A percentile compares a stretch with the other conserved stretches of the same genome.
These are phyloP conservation scores for Orbicella faveolata DNA, from an alignment of 64 coral and sea anemone genomes.

Conservation along the genomic window DNA sequence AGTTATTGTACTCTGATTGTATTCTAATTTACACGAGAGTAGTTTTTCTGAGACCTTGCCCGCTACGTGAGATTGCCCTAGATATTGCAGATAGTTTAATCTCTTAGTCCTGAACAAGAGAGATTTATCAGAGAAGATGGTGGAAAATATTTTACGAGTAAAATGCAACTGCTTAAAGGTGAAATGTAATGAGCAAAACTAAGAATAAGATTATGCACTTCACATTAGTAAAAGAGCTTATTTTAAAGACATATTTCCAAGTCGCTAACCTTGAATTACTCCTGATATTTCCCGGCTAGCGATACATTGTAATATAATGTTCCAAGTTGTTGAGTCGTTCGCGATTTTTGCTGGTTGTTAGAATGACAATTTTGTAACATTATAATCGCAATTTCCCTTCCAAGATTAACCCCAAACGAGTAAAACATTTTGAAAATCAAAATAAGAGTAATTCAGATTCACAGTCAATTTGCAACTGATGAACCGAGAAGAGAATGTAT, in stretches of 20 bases:
- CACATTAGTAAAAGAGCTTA: too few relatives aligned
- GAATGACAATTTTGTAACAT: too few relatives aligned
- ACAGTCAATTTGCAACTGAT: background rate
- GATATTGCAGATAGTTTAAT: background rate
- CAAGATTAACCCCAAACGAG: background rate
- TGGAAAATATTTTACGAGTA: background rate
- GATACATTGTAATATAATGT: too few relatives aligned
- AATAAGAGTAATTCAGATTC: background rate
- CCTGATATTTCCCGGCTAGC: too few relatives aligned
- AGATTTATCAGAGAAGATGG: background rate
- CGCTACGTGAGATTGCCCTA: background rate
- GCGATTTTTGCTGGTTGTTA: too few relatives aligned
- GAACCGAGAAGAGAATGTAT: background rate
- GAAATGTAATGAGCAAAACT: background rate
- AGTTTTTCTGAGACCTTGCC: background rate
- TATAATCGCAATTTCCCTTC: too few relatives aligned
- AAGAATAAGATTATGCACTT: background rate
- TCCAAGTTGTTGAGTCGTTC: too few relatives aligned
- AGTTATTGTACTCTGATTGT: constrained; percentile 6
- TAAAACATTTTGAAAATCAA: background rate
- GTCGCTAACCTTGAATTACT: too few relatives aligned
- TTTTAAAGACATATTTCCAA: too few relatives aligned
- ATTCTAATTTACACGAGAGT: background rate
- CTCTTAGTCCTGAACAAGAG: background rate
- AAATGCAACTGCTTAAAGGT: background rate